These are phyloP conservation scores for Panthera leo DNA, from an alignment of 2,113 vertebrate species.

Conservation along the genomic window DNA sequence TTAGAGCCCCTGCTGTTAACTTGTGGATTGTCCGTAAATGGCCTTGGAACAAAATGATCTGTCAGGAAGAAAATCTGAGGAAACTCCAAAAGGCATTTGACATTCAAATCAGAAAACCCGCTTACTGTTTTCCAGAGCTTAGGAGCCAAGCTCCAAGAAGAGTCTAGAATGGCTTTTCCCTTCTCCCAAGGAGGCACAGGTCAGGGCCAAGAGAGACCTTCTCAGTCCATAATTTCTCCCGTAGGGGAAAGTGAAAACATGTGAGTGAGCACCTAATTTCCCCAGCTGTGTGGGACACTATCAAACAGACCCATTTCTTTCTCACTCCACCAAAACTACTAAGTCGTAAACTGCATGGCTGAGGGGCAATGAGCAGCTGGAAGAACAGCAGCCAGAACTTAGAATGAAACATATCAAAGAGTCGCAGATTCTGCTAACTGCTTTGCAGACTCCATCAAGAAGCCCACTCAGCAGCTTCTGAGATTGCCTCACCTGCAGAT, in stretches of 20 bases:
- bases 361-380: background rate
- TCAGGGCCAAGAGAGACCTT: background rate
- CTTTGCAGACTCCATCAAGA: background rate
- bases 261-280: background rate
- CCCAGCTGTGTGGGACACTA: background rate
- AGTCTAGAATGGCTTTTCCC: background rate
- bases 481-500: background rate
- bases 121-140: background rate
- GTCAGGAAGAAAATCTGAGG: background rate
- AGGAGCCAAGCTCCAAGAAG: background rate
- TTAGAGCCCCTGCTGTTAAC: background rate
- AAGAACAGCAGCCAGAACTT: background rate
- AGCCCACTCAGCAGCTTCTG: background rate
- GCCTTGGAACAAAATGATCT: background rate
- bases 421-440: background rate
- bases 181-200: background rate
- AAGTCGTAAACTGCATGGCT: background rate
- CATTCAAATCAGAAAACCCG: background rate
- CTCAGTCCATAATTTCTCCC: background rate
- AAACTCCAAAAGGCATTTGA: background rate
- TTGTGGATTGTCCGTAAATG: constrained; percentile 7
- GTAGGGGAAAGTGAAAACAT: background rate
- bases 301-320: background rate
- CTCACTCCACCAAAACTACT: background rate
- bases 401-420: background rate